These are phyloP conservation scores for Muscicapa striata DNA, from an alignment of 2,797 vertebrate species.

Conservation along the genomic window DNA sequence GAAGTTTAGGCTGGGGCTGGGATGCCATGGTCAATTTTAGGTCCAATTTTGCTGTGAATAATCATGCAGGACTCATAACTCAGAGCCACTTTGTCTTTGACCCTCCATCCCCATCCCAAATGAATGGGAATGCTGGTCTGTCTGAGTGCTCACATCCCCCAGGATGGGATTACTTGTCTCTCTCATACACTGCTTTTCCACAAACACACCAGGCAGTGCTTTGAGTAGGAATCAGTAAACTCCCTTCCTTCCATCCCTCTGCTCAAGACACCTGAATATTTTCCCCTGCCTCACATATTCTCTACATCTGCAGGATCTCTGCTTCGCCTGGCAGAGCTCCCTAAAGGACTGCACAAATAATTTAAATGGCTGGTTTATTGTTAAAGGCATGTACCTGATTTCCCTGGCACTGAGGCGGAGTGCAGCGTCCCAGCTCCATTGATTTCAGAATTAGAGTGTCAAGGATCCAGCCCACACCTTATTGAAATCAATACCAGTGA, in stretches of 20 bases:
- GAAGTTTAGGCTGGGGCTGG: background rate
- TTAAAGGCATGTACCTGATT: conserved; percentile 56
- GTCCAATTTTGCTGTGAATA: background rate
- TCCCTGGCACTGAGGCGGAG: background rate
- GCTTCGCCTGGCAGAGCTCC: background rate
- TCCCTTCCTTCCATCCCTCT: background rate
- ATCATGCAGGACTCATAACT: accelerated
- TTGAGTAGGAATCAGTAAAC: background rate
- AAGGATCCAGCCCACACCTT: conserved; percentile 43
- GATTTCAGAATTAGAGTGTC: conserved; percentile 57
- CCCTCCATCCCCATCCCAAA: background rate
- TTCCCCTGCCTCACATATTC: background rate
- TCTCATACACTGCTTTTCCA: background rate
- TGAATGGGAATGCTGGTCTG: background rate
- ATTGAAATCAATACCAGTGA: conserved; percentile 62
- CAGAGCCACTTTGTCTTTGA: background rate
- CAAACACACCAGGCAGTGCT: background rate
- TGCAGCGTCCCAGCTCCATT: conserved; percentile 23
- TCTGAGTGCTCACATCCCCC: background rate
- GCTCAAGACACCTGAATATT: background rate
- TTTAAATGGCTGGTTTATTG: conserved; percentile 50
- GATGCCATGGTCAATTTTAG: background rate
- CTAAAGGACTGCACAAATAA: conserved; percentile 31
- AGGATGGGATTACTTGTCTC: background rate
- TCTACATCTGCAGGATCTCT: background rate